Base-by-base conservation (phyloP, 1,140 invertebrate genomes). In the Drosophila pallidifrons region DNA sequence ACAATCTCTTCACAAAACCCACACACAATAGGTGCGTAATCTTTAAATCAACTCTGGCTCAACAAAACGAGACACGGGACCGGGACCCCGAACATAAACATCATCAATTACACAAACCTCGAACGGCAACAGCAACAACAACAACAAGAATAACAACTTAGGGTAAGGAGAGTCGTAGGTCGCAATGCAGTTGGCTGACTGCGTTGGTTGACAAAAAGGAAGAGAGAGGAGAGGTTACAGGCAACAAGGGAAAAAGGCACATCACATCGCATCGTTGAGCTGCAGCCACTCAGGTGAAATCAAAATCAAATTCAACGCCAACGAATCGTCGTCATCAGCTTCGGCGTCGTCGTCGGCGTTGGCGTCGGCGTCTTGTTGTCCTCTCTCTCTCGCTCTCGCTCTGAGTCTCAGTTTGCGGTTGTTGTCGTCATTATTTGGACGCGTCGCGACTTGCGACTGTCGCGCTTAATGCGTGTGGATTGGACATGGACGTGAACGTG, bases 241-340 rank as follows among this genome's bases (percentile, higher is more conserved):
- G 59, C 13, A 64, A 66, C 73, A 61, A 25, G 43, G 32, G 25
- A 54, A 47, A 43, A 10, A 38, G 35, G 35, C 35, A 8, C 2
- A 10, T 25, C 32, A 57, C 49, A 69, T 60, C 43, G 59, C 32
- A 25, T 25, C 20, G 20, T 25, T 25, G 13, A 41, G 54, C 15
- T 52, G 51, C 68, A 75, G 66, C 79, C 86, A 89, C 86, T 89
- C 82, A 86, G 82, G 87, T 91, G 87, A 90, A 87, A 91, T 90
- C 87, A 91, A 91, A 91, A 91, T 91, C 81, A 90, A 88, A 89
- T 89, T 86, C 86, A 88, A 90, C 86, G 77, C 79, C 86, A 91
- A 75, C 72, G 61, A 82, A 59, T 81, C 69, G 73, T 55, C 64
- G 69, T 68, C 61, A 55, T 68, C 49, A 30, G 68, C 64, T 32